A percentile compares a stretch with the other conserved stretches of the same genome.
Evolutionary conservation across 2,113 vertebrate species (phyloP).

Genomic region (Mastomys coucha): DNA sequence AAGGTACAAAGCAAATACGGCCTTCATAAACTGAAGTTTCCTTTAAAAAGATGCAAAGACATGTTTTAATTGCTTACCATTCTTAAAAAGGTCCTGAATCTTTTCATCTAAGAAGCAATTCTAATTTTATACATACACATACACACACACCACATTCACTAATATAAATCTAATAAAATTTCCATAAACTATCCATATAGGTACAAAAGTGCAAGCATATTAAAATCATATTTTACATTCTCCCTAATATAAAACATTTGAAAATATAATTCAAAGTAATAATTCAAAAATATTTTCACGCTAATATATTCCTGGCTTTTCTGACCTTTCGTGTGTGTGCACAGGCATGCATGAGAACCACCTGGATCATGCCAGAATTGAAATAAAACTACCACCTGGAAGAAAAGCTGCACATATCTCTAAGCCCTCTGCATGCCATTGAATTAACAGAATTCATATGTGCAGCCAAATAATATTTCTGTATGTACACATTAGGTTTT

Average conservation of each 20-base stretch:
- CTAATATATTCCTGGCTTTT: constrained; percentile 58
- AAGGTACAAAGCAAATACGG: neutral
- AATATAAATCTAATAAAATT: constrained; percentile 66
- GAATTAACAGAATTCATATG: constrained; percentile 74
- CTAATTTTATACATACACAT: neutral
- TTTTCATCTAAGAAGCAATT: constrained; percentile 51
- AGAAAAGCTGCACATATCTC: constrained; percentile 12
- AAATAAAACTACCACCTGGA: constrained; percentile 74
- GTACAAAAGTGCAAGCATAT: constrained; percentile 61
- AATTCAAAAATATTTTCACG: constrained; percentile 73
- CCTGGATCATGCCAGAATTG: constrained; percentile 56
- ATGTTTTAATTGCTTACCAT: constrained; percentile 49
- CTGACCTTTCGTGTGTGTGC: constrained; percentile 61
- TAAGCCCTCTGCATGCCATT: constrained; percentile 45
- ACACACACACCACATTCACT: neutral
- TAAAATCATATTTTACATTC: constrained; percentile 72
- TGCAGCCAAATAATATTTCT: constrained; percentile 58
- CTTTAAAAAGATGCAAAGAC: neutral
- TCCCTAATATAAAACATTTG: constrained; percentile 74
- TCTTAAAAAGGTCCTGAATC: constrained; percentile 30
- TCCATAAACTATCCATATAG: constrained; percentile 65
- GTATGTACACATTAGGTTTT: neutral
- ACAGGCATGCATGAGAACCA: constrained; percentile 64
- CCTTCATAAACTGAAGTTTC: constrained; percentile 30
- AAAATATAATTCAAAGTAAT: constrained; percentile 75